Evolutionary conservation across 1,140 invertebrate genomes (phyloP).

Genomic region (Copidosoma floridanum): DNA sequence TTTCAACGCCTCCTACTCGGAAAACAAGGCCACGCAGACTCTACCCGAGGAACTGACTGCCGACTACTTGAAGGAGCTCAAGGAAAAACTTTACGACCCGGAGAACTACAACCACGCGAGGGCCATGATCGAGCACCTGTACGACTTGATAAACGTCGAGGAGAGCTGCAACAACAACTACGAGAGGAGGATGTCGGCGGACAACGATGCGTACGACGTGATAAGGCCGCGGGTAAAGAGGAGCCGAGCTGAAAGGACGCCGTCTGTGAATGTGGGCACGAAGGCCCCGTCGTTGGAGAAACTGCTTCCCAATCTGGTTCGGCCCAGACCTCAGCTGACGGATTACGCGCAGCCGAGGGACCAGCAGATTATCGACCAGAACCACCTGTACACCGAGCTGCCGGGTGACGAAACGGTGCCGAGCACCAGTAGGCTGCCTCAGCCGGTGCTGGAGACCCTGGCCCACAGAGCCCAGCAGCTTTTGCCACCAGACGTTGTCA

Average conservation of each 20-base stretch:
- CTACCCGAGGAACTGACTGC: constrained; percentile 73
- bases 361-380: constrained; percentile 44
- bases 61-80: constrained; percentile 68
- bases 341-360: constrained; percentile 60
- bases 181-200: constrained; percentile 32
- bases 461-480: constrained; percentile 42
- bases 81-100: constrained; percentile 69
- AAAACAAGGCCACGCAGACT: constrained; percentile 71
- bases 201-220: constrained; percentile 66
- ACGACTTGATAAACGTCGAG: constrained; percentile 74
- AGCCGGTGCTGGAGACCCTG: constrained; percentile 46
- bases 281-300: constrained; percentile 64
- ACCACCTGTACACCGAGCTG: constrained; percentile 59
- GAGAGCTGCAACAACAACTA: constrained; percentile 66
- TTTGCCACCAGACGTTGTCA: constrained; percentile 45
- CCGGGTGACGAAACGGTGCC: constrained; percentile 53
- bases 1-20: constrained; percentile 53
- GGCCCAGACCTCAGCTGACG: constrained; percentile 45
- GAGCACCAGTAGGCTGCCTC: constrained; percentile 49
- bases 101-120: constrained; percentile 71
- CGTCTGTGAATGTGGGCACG: constrained; percentile 62
- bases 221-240: constrained; percentile 55
- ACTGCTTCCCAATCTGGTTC: constrained; percentile 52
- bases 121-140: constrained; percentile 76
- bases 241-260: constrained; percentile 46